These are phyloP conservation scores for Microcebus ravelobensis DNA, from an alignment of 2,113 vertebrate genomes.

Conservation along the genomic window DNA sequence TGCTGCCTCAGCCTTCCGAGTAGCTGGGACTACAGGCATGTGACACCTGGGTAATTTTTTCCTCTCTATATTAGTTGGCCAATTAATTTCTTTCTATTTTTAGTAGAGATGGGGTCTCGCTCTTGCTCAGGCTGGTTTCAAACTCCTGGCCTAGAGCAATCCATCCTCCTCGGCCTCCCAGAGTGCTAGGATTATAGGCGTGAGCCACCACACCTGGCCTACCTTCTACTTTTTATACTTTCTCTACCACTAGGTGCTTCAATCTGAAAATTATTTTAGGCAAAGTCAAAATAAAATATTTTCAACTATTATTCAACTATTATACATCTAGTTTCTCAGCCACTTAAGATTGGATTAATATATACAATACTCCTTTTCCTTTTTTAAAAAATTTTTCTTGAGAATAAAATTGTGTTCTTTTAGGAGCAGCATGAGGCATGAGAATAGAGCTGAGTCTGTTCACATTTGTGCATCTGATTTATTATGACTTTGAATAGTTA, in stretches of 20 bases:
- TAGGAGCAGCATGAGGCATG: constrained; percentile 2
- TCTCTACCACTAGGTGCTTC: neutral
- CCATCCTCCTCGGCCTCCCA: too few species aligned
- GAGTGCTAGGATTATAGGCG: too few species aligned
- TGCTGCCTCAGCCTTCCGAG: too few species aligned
- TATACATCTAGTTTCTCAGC: constrained; percentile 1
- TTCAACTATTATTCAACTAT: neutral
- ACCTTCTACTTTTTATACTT: constrained; percentile 33
- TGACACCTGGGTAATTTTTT: too few species aligned
- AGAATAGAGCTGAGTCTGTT: constrained; percentile 38
- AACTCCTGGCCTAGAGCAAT: too few species aligned
- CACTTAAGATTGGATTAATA: neutral
- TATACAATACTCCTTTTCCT: neutral
- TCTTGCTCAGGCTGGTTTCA: too few species aligned
- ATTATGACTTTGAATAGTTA: constrained; percentile 39
- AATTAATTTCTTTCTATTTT: too few species aligned
- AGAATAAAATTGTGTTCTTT: constrained; percentile 37
- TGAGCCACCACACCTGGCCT: too few species aligned
- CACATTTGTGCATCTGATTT: constrained; percentile 36
- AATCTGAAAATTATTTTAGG: constrained; percentile 33
- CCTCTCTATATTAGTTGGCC: too few species aligned
- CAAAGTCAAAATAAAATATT: constrained; percentile 54
- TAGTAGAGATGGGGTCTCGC: too few species aligned
- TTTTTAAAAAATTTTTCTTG: constrained; percentile 24
- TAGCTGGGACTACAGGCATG: too few species aligned